Conservation (phyloP, 2,888 invertebrate genomes). For the Drosophila diplacantha region DNA sequence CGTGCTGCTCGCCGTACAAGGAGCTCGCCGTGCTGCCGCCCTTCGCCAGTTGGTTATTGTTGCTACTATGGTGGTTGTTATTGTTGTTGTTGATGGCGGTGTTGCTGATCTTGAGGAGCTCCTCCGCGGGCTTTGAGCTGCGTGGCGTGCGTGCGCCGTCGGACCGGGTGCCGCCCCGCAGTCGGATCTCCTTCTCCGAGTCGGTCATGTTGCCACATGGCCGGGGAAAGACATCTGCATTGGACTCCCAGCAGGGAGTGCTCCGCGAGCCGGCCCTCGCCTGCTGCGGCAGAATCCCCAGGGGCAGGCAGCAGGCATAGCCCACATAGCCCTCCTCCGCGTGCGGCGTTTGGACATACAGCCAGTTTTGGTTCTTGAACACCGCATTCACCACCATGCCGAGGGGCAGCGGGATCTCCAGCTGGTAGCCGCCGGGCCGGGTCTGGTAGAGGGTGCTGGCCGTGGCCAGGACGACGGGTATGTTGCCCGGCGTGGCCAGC, state of each 20-base stretch:
- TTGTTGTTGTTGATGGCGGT: conserved; percentile 55
- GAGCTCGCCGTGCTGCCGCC: conserved; percentile 56
- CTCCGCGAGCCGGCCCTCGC: conserved; percentile 78
- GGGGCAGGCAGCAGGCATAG: conserved; percentile 86
- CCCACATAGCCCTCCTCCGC: conserved; percentile 90
- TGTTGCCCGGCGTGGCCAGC: conserved; percentile 88
- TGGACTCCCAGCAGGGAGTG: conserved; percentile 88
- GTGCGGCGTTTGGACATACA: conserved; percentile 91
- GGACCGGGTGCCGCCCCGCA: conserved; percentile 82
- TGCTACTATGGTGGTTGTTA: conserved; percentile 33
- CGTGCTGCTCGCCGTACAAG: conserved; percentile 84
- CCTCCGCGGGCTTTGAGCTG: conserved; percentile 58
- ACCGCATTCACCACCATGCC: conserved; percentile 93
- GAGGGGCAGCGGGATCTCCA: conserved; percentile 84
- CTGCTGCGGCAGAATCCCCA: conserved; percentile 84
- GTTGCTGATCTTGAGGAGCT: conserved; percentile 23
- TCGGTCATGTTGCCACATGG: conserved; percentile 90
- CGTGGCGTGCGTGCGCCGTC: conserved; percentile 82
- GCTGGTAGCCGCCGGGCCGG: conserved; percentile 83
- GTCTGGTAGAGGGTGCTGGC: conserved; percentile 87
- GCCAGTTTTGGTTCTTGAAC: conserved; percentile 90
- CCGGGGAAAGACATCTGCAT: conserved; percentile 88
- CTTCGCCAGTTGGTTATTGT: conserved; percentile 40
- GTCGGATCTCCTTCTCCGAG: conserved; percentile 83
- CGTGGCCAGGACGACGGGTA: conserved; percentile 88